Evolutionary conservation across 2,888 invertebrate genomes (phyloP), one percentile per base, ranked within the genome.

Genomic region (Abscondita cerata): DNA sequence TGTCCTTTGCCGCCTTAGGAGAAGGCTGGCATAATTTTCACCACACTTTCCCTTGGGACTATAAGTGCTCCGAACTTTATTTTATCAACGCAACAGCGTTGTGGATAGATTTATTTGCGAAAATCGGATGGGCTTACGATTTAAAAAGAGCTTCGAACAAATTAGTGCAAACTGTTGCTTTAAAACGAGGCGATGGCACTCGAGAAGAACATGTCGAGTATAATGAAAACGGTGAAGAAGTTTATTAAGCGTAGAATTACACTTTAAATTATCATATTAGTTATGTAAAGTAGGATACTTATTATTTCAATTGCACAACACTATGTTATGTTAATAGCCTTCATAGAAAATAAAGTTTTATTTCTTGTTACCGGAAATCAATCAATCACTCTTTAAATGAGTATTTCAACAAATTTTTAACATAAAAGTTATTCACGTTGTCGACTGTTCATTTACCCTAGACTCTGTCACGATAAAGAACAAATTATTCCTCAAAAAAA

Each of bases 31-130:
- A 96, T 82, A 96, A 96, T 81, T 96, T 93, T 80, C 96, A 96
- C 78, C 96, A 96, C 80, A 91, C 91, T 0, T 96, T 96, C 80
- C 96, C 96, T 0, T 94, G 93, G 90, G 96, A 96, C 80, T 96
- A 96, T 84, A 91, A 92, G 74, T 91, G 95, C 19, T 89, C 94
- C 11, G 96, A 96, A 78, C 66, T 65, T 13, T 66, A 72, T 64
- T 76, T 84, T 66, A 75, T 87, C 13, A 93, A 93, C 76, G 52
- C 86, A 0, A 92, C 93, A 1, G 90, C 92, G 0, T 75, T 85
- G 38, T 77, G 89, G 52, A 83, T 95, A 52, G 89, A 94, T 73
- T 74, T 85, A 9, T 91, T 90, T 78, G 86, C 89, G 0, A 82
- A 81, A 71, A 81, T 93, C 46, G 80, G 91, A n/a, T 91, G 89